Evolutionary conservation across 2,797 vertebrate species (phyloP).

Genomic region (Sphaeramia orbicularis): DNA sequence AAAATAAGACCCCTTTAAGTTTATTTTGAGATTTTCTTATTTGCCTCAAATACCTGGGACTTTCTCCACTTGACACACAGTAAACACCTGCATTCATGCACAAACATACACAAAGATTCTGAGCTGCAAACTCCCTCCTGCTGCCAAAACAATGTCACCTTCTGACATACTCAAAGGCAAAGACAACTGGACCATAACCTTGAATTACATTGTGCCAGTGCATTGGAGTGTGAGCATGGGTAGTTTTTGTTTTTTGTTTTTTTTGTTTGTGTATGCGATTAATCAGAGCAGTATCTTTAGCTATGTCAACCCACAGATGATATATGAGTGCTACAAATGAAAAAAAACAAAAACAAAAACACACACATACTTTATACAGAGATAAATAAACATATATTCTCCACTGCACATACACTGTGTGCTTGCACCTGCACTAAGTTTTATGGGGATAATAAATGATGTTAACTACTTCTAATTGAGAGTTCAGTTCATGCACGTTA

Average conservation of each 20-base stretch:
- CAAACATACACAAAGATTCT: not conserved
- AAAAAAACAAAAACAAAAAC: not conserved
- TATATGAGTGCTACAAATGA: conserved; percentile 23
- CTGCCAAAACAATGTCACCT: conserved; percentile 45
- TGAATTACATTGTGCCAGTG: conserved; percentile 14
- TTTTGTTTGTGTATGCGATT: conserved; percentile 40
- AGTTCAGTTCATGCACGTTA: conserved; percentile 24
- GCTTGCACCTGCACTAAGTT: conserved; percentile 22
- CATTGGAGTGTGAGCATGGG: not conserved
- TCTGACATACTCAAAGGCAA: conserved; percentile 14
- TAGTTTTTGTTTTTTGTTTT: conserved; percentile 10
- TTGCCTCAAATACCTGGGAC: not conserved
- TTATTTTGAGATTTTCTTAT: too few relatives aligned
- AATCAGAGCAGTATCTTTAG: conserved; percentile 49
- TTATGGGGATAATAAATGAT: conserved; percentile 32
- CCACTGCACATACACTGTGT: not conserved
- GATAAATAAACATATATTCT: not conserved
- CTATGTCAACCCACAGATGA: conserved; percentile 39
- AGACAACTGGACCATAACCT: conserved; percentile 45
- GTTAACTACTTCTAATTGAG: conserved; percentile 35
- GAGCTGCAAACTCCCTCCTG: conserved; percentile 4
- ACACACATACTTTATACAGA: not conserved
- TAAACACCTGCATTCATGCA: not conserved
- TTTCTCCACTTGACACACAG: not conserved
- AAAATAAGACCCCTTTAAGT: too few relatives aligned